A percentile compares a stretch with the other conserved stretches of the same genome.
Evolutionary conservation across 2,113 vertebrate genomes (phyloP).

Genomic region (Zapus hudsonius): DNA sequence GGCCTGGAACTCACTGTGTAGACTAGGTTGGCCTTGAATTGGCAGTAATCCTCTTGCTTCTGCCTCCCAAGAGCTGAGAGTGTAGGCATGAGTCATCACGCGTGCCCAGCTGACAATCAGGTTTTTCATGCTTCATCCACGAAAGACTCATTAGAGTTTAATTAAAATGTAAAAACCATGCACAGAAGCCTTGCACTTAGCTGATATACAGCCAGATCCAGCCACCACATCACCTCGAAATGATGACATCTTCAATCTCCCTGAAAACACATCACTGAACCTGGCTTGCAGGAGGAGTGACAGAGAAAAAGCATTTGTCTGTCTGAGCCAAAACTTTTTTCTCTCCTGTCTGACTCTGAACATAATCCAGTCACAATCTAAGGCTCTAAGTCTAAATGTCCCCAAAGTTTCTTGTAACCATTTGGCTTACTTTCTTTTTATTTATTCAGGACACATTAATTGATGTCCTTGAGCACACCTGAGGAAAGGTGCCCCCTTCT

Average conservation of each 20-base stretch:
- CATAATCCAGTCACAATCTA: background rate
- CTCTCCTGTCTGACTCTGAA: background rate
- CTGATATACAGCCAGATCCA: background rate
- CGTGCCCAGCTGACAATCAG: too few species aligned
- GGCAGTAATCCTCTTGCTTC: too few species aligned
- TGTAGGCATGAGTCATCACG: too few species aligned
- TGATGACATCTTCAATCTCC: background rate
- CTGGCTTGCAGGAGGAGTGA: background rate
- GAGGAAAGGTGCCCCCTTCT: background rate
- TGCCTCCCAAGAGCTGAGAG: too few species aligned
- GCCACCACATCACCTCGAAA: background rate
- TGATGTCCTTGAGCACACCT: background rate
- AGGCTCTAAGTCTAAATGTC: background rate
- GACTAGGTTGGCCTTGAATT: too few species aligned
- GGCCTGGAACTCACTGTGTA: too few species aligned
- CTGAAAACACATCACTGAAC: background rate
- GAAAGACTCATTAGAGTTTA: too few species aligned
- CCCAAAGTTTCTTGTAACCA: background rate
- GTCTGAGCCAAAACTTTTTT: background rate
- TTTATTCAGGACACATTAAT: background rate
- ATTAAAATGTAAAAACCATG: too few species aligned
- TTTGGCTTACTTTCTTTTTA: background rate
- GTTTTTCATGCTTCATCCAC: too few species aligned
- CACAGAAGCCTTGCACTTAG: background rate
- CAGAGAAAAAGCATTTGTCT: background rate